These are phyloP conservation scores for Zelleria hepariella DNA, from an alignment of 2,888 invertebrate species.

Conservation along the genomic window DNA sequence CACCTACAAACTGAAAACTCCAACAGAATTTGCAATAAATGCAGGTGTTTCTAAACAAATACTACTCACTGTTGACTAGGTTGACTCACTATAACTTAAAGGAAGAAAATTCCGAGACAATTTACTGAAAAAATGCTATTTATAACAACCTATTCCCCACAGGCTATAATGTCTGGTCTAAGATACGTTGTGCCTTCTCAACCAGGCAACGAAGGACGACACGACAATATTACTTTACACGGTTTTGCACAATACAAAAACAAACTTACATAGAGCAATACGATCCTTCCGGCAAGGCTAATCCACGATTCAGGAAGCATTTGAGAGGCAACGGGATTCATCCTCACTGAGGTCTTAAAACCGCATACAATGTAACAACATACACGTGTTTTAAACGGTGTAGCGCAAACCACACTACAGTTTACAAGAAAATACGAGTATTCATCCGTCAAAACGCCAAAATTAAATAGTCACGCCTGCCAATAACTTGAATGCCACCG, in stretches of 20 bases:
- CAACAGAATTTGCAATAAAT: not conserved
- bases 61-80: not conserved
- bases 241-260: too few species aligned
- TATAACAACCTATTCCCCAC: too few species aligned
- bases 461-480: not conserved
- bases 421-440: not conserved
- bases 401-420: not conserved
- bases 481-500: not conserved
- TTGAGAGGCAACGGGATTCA: slow-evolving; percentile 24
- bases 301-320: slow-evolving; percentile 36
- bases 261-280: slow-evolving; percentile 23
- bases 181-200: too few species aligned
- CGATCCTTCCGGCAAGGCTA: slow-evolving; percentile 26
- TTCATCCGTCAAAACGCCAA: not conserved
- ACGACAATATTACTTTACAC: too few species aligned
- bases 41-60: not conserved
- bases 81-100: not conserved
- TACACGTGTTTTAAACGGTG: not conserved
- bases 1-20: slow-evolving; percentile 25
- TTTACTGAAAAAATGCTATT: not conserved
- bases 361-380: not conserved
- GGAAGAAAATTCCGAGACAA: not conserved
- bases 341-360: slow-evolving; percentile 6
- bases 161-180: not conserved
- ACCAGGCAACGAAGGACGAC: too few species aligned